phyloP scores from a whole-genome alignment of 2,113 vertebrate species.

The Xiphias gladius region DNA sequence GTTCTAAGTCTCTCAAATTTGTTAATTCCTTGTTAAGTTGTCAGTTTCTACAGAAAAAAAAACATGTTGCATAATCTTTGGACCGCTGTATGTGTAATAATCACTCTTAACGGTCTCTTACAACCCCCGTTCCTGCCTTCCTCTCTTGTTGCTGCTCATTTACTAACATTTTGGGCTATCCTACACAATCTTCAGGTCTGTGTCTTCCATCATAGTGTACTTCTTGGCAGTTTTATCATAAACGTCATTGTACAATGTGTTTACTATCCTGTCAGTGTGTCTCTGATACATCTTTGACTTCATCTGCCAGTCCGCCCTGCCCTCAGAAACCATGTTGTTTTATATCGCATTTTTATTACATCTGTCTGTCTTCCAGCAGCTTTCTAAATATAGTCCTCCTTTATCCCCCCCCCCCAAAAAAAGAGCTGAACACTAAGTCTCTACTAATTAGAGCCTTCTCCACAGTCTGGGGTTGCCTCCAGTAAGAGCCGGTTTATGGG shows the following conservation, averaged over 20 bases:
- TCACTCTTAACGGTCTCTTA: not conserved
- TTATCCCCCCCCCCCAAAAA: constrained; percentile 11
- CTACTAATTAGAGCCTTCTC: constrained; percentile 77
- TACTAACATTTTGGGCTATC: not conserved
- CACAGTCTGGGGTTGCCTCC: constrained; percentile 57
- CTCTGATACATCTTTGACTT: constrained; percentile 35
- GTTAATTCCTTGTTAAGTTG: constrained; percentile 1
- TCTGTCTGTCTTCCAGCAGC: constrained; percentile 71
- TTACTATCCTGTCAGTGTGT: constrained; percentile 38
- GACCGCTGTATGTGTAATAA: not conserved
- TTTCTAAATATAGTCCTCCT: constrained; percentile 73
- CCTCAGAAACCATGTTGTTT: constrained; percentile 71
- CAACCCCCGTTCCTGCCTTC: too few relatives aligned
- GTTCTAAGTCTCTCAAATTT: not conserved
- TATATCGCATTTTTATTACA: constrained; percentile 66
- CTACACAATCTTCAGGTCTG: not conserved
- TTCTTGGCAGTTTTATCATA: not conserved
- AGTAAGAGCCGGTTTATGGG: constrained; percentile 68
- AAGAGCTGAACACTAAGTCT: constrained; percentile 59
- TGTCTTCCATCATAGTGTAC: not conserved
- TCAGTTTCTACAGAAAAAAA: not conserved
- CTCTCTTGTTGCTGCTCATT: too few relatives aligned
- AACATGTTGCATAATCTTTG: too few relatives aligned
- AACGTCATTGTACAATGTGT: constrained; percentile 16
- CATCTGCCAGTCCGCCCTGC: constrained; percentile 45